These are phyloP conservation scores for Calliphora vomitoria DNA, from an alignment of 2,888 invertebrate species.

Conservation along the genomic window DNA sequence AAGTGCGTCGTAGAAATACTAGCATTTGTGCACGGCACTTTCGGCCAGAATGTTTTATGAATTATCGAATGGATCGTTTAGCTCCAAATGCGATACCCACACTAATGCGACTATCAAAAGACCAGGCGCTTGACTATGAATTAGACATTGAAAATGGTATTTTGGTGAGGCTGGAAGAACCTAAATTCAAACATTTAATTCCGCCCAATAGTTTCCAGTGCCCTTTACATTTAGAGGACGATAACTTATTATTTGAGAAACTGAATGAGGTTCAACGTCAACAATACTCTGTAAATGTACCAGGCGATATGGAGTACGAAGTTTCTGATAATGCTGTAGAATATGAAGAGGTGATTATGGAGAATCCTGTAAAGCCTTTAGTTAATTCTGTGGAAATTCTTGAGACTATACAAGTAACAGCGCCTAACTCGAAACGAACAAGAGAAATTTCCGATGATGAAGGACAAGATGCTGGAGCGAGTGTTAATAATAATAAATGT, in stretches of 20 bases:
- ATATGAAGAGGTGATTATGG: background rate
- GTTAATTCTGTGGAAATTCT: constrained; percentile 31
- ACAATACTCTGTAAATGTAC: background rate
- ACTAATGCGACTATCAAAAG: constrained; percentile 79
- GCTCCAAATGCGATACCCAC: constrained; percentile 85
- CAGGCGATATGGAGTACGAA: background rate
- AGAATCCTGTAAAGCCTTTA: background rate
- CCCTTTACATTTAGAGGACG: constrained; percentile 75
- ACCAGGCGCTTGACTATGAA: constrained; percentile 79
- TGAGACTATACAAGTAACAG: constrained; percentile 47
- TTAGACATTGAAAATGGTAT: constrained; percentile 76
- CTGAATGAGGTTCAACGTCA: constrained; percentile 46
- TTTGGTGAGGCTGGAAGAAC: constrained; percentile 73
- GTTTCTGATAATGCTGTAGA: background rate
- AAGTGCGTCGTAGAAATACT: constrained; percentile 84
- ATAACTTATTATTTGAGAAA: constrained; percentile 41
- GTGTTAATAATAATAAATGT: constrained; percentile 24
- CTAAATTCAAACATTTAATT: constrained; percentile 78
- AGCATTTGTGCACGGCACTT: constrained; percentile 86
- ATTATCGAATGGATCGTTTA: constrained; percentile 85
- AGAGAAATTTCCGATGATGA: background rate
- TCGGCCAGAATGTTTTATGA: constrained; percentile 85
- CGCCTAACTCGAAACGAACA: constrained; percentile 1
- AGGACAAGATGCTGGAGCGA: background rate
- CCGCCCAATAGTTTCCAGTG: constrained; percentile 78